phyloP scores from a whole-genome alignment of 2,888 invertebrate genomes.

The Diadromus collaris region DNA sequence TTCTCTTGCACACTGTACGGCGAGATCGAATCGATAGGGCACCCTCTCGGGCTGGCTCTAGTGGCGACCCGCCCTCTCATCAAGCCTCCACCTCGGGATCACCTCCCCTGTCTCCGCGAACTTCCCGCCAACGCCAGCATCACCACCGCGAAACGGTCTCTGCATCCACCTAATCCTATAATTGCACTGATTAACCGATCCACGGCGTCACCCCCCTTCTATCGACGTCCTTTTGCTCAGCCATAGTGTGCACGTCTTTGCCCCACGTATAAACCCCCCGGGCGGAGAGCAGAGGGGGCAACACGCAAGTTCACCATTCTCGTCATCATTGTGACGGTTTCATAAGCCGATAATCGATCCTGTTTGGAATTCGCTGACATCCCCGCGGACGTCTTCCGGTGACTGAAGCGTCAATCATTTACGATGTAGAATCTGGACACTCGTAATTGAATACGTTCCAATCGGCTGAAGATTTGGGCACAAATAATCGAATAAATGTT shows the following conservation, averaged over 20 bases:
- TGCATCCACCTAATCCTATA: slow-evolving; percentile 65
- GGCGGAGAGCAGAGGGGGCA: slow-evolving; percentile 3
- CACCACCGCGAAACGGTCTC: slow-evolving; percentile 55
- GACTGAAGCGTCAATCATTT: background rate
- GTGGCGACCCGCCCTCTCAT: slow-evolving; percentile 44
- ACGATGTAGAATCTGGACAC: background rate
- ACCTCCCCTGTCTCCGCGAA: slow-evolving; percentile 16
- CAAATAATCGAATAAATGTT: too few relatives aligned
- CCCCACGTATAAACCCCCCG: slow-evolving; percentile 19
- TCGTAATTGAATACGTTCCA: too few relatives aligned
- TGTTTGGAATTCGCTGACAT: slow-evolving; percentile 16
- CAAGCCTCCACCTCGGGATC: slow-evolving; percentile 41
- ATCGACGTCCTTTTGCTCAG: slow-evolving; percentile 41
- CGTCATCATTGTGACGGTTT: slow-evolving; percentile 33
- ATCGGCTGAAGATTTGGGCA: too few relatives aligned
- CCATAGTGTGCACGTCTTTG: slow-evolving; percentile 23
- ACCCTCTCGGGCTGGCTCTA: slow-evolving; percentile 37
- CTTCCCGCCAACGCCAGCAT: slow-evolving; percentile 40
- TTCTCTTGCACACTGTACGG: slow-evolving; percentile 51
- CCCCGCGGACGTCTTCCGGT: background rate
- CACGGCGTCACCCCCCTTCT: slow-evolving; percentile 45
- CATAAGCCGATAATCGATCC: slow-evolving; percentile 45
- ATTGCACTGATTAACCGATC: slow-evolving; percentile 66
- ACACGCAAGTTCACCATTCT: slow-evolving; percentile 13
- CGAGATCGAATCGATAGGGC: slow-evolving; percentile 69